phyloP scores from a whole-genome alignment of 2,888 invertebrate species.

The Rhamphomyia laevipes region DNA sequence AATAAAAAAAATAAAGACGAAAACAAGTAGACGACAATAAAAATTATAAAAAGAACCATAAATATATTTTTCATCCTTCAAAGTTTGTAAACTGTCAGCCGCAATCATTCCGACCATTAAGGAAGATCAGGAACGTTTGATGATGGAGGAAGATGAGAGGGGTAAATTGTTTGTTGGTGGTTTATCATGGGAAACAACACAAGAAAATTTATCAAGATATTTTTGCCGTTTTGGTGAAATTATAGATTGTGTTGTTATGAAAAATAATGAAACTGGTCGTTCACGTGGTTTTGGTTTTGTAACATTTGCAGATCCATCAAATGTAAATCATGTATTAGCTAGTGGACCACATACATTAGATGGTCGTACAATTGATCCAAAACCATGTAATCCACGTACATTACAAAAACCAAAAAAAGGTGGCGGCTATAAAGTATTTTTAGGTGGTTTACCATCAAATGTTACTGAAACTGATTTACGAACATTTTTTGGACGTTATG shows the following conservation, averaged over 20 bases:
- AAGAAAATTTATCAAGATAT: slow-evolving; percentile 64
- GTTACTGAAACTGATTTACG: slow-evolving; percentile 89
- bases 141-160: slow-evolving; percentile 39
- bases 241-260: slow-evolving; percentile 97
- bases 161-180: slow-evolving; percentile 90
- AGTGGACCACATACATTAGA: slow-evolving; percentile 89
- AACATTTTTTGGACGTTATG: slow-evolving; percentile 85
- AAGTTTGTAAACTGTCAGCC: too few species aligned
- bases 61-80: too few species aligned
- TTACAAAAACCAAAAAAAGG: slow-evolving; percentile 86
- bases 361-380: slow-evolving; percentile 85
- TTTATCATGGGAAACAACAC: slow-evolving; percentile 88
- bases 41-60: too few species aligned
- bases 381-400: slow-evolving; percentile 87
- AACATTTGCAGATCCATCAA: slow-evolving; percentile 85
- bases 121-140: slow-evolving; percentile 11
- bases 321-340: slow-evolving; percentile 82
- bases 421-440: slow-evolving; percentile 87
- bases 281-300: slow-evolving; percentile 96
- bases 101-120: slow-evolving; percentile 1
- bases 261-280: slow-evolving; percentile 90
- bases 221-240: slow-evolving; percentile 94
- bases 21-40: too few species aligned
- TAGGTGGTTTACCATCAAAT: slow-evolving; percentile 93
- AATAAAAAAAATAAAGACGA: too few species aligned